A percentile compares a stretch with the other conserved stretches of the same genome.
Conservation (phyloP, 2,888 invertebrate genomes). For the Argyresthia goedartella region DNA sequence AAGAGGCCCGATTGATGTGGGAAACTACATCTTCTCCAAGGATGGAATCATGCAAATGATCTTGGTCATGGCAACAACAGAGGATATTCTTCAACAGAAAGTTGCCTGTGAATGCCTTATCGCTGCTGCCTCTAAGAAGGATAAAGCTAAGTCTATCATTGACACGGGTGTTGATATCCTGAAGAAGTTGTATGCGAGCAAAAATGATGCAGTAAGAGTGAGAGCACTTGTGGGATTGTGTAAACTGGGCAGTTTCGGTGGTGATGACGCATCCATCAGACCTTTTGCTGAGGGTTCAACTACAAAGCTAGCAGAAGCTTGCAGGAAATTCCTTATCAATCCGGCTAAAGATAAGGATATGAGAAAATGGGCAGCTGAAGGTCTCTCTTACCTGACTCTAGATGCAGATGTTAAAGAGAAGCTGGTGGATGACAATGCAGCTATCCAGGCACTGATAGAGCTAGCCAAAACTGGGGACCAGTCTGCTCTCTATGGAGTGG, state of each 20-base stretch:
- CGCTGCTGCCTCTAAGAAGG: slow-evolving; percentile 96
- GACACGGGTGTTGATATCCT: slow-evolving; percentile 91
- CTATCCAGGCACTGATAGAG: slow-evolving; percentile 89
- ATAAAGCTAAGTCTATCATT: slow-evolving; percentile 92
- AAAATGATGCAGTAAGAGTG: slow-evolving; percentile 91
- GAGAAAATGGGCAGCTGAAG: slow-evolving; percentile 96
- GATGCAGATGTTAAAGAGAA: slow-evolving; percentile 99
- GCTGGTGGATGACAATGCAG: slow-evolving; percentile 86
- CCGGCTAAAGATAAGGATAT: slow-evolving; percentile 90
- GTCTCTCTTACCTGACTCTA: slow-evolving; percentile 94
- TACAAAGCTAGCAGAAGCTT: slow-evolving; percentile 92
- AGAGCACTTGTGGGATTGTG: slow-evolving; percentile 94
- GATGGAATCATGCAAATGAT: slow-evolving; percentile 96
- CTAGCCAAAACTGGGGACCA: slow-evolving; percentile 90
- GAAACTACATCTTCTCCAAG: slow-evolving; percentile 85
- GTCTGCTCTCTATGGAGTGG: slow-evolving; percentile 90
- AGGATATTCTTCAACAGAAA: slow-evolving; percentile 90
- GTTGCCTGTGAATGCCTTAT: slow-evolving; percentile 97
- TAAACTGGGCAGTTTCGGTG: slow-evolving; percentile 95
- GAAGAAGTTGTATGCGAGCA: slow-evolving; percentile 92
- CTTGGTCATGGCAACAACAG: slow-evolving; percentile 94
- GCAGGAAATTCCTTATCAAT: slow-evolving; percentile 90
- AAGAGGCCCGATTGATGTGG: slow-evolving; percentile 93
- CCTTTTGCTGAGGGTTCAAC: slow-evolving; percentile 97
- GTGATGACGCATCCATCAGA: slow-evolving; percentile 92